Evolutionary conservation across 2,888 invertebrate genomes (phyloP).

Genomic region (Agrotis segetum): DNA sequence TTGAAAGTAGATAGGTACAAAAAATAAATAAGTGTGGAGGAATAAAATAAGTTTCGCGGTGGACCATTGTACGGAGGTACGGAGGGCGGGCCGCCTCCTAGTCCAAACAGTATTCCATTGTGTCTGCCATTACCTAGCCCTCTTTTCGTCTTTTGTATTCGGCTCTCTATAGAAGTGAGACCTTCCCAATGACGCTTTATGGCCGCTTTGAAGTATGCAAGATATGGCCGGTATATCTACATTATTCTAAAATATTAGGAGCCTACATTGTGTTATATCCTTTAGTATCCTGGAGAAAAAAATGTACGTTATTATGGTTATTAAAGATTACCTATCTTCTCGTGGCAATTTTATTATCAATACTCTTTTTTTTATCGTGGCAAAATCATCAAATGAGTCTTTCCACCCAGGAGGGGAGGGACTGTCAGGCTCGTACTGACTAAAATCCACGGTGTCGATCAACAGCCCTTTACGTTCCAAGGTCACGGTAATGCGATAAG

Average conservation of each 20-base stretch:
- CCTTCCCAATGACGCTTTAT: constrained; percentile 89
- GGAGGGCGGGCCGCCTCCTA: constrained; percentile 81
- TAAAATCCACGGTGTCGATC: no score
- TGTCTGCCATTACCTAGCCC: constrained; percentile 90
- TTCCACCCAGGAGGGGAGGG: no score
- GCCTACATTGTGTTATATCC: constrained; percentile 56
- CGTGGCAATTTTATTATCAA: no score
- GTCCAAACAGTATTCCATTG: constrained; percentile 90
- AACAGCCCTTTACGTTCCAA: no score
- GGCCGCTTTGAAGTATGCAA: constrained; percentile 87
- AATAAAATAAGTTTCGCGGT: constrained; percentile 88
- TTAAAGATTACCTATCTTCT: background rate
- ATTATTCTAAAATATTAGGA: constrained; percentile 70
- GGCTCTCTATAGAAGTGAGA: constrained; percentile 89
- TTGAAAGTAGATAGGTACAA: constrained; percentile 76
- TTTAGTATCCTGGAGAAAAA: constrained; percentile 18
- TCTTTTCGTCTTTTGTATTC: constrained; percentile 89
- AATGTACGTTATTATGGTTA: constrained; percentile 4
- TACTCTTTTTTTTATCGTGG: no score
- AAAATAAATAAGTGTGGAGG: constrained; percentile 85
- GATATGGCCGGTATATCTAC: constrained; percentile 76
- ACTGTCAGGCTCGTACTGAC: no score
- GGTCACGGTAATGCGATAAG: no score
- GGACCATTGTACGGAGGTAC: constrained; percentile 85
- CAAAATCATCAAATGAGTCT: no score